Percentiles rank a stretch among this genome's conserved stretches.
phyloP scores from a whole-genome alignment of 2,113 vertebrate species.

The Myanophis thanlyinensis region DNA sequence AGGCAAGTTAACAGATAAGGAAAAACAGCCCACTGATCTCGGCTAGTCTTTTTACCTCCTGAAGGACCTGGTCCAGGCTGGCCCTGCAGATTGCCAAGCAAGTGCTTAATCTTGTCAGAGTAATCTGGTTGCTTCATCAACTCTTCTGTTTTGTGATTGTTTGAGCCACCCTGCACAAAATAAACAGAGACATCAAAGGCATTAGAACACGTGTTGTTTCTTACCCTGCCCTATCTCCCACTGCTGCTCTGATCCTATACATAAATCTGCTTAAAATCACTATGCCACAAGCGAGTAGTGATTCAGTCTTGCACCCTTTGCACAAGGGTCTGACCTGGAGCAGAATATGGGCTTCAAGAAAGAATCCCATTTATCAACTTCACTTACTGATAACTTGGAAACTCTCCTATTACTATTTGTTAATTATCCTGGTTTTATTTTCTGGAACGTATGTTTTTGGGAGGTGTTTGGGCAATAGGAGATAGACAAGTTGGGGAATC shows the following conservation, averaged over 20 bases:
- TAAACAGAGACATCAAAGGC: neutral
- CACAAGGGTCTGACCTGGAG: neutral
- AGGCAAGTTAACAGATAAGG: neutral
- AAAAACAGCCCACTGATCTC: neutral
- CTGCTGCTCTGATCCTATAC: neutral
- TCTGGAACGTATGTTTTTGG: neutral
- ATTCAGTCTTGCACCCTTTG: neutral
- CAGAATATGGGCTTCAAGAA: neutral
- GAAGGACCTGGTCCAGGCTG: constrained; percentile 47
- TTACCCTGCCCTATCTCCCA: neutral
- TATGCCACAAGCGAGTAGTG: neutral
- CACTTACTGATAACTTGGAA: neutral
- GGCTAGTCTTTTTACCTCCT: constrained; percentile 11
- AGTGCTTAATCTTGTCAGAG: constrained; percentile 89
- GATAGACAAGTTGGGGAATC: neutral
- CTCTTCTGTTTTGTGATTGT: constrained; percentile 86
- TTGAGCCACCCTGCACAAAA: constrained; percentile 72
- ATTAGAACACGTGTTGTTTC: neutral
- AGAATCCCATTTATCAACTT: neutral
- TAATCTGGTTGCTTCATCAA: constrained; percentile 90
- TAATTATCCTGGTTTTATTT: neutral
- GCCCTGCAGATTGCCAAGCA: constrained; percentile 78
- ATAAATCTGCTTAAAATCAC: neutral
- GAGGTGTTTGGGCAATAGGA: neutral
- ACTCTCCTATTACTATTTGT: neutral